Evolutionary conservation across 1,140 invertebrate genomes (phyloP).

Genomic region (Cydia splendana): DNA sequence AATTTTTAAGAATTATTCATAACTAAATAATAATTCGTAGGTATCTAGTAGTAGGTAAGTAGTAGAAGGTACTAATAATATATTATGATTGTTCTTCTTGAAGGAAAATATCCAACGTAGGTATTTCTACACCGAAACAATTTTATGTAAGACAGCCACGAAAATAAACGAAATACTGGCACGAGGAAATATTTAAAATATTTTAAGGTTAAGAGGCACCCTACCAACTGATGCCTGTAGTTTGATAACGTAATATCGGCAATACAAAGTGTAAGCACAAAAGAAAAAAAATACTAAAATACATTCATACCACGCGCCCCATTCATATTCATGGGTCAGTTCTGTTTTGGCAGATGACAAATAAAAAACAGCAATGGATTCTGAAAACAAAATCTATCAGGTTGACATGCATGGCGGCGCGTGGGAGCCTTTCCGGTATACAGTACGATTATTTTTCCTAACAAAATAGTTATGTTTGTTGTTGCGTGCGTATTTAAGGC

Average conservation of each 20-base stretch:
- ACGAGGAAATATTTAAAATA: no score
- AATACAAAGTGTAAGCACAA: background rate
- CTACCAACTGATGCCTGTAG: no score
- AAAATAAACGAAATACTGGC: no score
- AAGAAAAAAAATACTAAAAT: background rate
- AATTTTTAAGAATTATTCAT: background rate
- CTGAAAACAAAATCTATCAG: slow-evolving; percentile 71
- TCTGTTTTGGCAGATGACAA: slow-evolving; percentile 42
- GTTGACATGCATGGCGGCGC: slow-evolving; percentile 44
- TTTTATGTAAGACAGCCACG: no score
- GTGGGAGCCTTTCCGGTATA: slow-evolving; percentile 22
- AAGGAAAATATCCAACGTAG: background rate
- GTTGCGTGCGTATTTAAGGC: background rate
- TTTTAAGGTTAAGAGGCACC: no score
- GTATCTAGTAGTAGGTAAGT: no score
- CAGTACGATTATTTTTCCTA: background rate
- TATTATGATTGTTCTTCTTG: no score
- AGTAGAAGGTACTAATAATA: no score
- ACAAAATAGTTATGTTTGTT: background rate
- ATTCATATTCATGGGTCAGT: slow-evolving; percentile 54
- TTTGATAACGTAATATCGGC: no score
- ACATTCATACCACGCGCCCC: slow-evolving; percentile 33
- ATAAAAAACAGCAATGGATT: slow-evolving; percentile 73
- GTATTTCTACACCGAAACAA: no score
- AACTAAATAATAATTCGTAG: background rate